These are phyloP conservation scores for Petrocephalus microphthalmus DNA, from an alignment of 2,113 vertebrate species.

Conservation along the genomic window DNA sequence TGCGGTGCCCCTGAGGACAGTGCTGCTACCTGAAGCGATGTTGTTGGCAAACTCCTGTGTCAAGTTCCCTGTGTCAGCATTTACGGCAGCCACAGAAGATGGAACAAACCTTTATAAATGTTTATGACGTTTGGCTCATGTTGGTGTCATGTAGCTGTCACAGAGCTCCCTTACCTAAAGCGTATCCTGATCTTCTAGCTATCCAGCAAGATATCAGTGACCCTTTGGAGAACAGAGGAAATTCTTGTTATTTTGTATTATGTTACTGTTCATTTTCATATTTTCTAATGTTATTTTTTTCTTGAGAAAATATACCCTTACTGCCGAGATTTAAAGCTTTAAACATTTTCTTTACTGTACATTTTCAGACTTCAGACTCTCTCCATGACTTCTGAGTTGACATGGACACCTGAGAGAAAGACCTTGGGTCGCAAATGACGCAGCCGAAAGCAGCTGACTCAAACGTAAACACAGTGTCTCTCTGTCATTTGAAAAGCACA, in stretches of 20 bases:
- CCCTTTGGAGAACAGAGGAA: background rate
- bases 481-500: background rate
- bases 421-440: background rate
- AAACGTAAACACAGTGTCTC: background rate
- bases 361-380: background rate
- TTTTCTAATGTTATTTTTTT: background rate
- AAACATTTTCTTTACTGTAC: background rate
- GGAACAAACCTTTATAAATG: no score
- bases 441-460: background rate
- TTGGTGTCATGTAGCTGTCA: no score
- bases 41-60: no score
- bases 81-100: no score
- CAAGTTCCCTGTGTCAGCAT: no score
- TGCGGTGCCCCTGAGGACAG: background rate
- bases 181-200: background rate
- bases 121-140: no score
- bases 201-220: background rate
- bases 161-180: no score
- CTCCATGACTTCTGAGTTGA: background rate
- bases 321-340: background rate
- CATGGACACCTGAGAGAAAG: background rate
- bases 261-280: background rate
- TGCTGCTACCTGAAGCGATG: background rate
- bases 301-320: background rate
- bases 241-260: background rate